Evolutionary conservation across 1,140 invertebrate genomes (phyloP).

Genomic region (Onthophagus taurus): DNA sequence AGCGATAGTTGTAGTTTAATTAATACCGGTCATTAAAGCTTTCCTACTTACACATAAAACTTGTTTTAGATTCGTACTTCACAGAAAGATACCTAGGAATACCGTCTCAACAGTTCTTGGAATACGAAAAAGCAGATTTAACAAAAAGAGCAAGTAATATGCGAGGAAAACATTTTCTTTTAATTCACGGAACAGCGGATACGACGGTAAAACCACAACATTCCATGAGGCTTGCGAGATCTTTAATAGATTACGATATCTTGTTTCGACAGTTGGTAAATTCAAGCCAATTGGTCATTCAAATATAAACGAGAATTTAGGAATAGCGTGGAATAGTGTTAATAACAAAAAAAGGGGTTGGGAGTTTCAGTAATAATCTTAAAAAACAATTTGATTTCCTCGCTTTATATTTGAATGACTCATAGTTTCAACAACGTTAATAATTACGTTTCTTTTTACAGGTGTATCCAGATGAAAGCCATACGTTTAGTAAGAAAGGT

Average conservation of each 20-base stretch:
- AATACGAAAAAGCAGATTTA: conserved; percentile 65
- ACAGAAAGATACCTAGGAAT: conserved; percentile 74
- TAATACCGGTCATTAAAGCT: too few relatives aligned
- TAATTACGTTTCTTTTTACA: too few relatives aligned
- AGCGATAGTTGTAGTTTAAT: too few relatives aligned
- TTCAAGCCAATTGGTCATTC: background rate
- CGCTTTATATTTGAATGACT: too few relatives aligned
- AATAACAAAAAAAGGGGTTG: too few relatives aligned
- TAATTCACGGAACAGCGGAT: conserved; percentile 74
- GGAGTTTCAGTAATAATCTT: too few relatives aligned
- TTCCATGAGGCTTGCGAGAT: conserved; percentile 67
- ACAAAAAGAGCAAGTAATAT: conserved; percentile 59
- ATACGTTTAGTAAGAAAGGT: conserved; percentile 54
- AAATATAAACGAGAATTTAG: background rate
- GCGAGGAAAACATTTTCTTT: conserved; percentile 47
- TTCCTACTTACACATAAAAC: too few relatives aligned
- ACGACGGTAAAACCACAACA: conserved; percentile 77
- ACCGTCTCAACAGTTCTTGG: conserved; percentile 52
- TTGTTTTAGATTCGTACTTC: conserved; percentile 65
- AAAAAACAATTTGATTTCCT: too few relatives aligned
- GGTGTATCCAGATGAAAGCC: conserved; percentile 79
- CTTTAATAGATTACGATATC: conserved; percentile 60
- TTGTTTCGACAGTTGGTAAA: conserved; percentile 70
- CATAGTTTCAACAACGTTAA: too few relatives aligned
- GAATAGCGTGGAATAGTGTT: too few relatives aligned